A percentile compares a stretch with the other conserved stretches of the same genome.
phyloP scores from a whole-genome alignment of 2,113 vertebrate species.

The Oncorhynchus keta region DNA sequence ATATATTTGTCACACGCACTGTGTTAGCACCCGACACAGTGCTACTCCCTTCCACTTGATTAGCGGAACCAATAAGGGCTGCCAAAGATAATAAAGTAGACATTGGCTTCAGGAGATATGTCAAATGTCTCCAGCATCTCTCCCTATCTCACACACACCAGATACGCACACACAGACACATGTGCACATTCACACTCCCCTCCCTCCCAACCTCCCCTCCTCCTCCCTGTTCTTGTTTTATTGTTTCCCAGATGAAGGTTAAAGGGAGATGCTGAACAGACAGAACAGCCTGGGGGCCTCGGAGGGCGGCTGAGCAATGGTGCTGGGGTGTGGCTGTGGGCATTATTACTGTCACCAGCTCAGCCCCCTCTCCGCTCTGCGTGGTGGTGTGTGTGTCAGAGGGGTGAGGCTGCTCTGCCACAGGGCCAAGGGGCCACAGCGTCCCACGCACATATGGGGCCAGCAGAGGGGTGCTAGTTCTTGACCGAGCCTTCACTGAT shows the following conservation, averaged over 20 bases:
- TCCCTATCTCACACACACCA: constrained; percentile 28
- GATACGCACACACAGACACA: constrained; percentile 22
- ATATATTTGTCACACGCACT: constrained; percentile 76
- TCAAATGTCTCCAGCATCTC: constrained; percentile 74
- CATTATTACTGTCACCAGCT: constrained; percentile 19
- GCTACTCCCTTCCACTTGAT: constrained; percentile 76
- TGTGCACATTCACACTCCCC: constrained; percentile 8
- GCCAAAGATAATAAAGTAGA: constrained; percentile 81
- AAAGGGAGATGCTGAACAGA: constrained; percentile 78
- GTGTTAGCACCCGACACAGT: constrained; percentile 60
- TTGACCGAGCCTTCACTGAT: constrained; percentile 70
- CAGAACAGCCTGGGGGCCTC: constrained; percentile 66
- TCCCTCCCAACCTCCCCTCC: constrained; percentile 28
- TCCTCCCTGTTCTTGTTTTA: constrained; percentile 71
- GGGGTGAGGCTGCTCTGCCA: constrained; percentile 49
- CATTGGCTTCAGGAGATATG: constrained; percentile 79
- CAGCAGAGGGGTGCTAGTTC: constrained; percentile 62
- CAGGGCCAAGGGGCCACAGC: constrained; percentile 43
- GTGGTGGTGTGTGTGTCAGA: constrained; percentile 46
- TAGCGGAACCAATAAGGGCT: constrained; percentile 80
- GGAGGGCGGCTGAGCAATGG: constrained; percentile 22
- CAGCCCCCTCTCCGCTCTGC: constrained; percentile 14
- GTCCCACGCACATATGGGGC: constrained; percentile 12
- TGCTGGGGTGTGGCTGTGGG: neutral
- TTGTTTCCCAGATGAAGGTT: constrained; percentile 79